Base-by-base conservation (phyloP, 1,140 invertebrate species). In the Solenopsis fugax region DNA sequence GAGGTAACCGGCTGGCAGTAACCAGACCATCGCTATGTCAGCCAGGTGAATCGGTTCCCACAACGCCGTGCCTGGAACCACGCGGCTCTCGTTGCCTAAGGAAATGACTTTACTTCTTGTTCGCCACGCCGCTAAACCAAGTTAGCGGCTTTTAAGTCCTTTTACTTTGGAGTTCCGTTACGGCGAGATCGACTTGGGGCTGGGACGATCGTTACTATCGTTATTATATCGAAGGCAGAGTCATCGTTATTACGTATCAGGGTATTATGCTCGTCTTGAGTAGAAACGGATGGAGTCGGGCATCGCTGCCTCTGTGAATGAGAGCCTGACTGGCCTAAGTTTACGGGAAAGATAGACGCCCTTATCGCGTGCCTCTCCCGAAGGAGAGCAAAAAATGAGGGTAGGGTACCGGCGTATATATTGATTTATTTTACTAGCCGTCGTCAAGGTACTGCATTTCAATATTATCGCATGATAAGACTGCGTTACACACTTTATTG, bases 381-480 rank as follows among this genome's bases (percentile, higher is more conserved):
- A 80, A 80, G 80, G 71, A 77, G 45, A 50, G 72, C 84, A 89
- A 93, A 89, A 76, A 85, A 78, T 77, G 65, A 62, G 62, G 10
- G 34, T 73, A 84, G 69, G 80, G 69, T 73, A 67, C 52, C 56
- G 72, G 62, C 54, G 72, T 93, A 93, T 93, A 93, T 94, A 93
- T 94, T 82, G 94, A 94, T 92, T 94, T 92, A 93, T 93, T 94
- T 93, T 87, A 92, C 85, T 54, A 76, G 72, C 81, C 87, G 94
- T 94, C 75, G 93, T 91, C 93, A 94, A 92, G 87, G 86, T 91
- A 93, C 90, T 93, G 93, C 93, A 94, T 94, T 94, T 94, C 93
- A 92, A 94, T 94, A 94, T 93, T 92, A 93, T 94, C 89, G 93
- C 93, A 94, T 94, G 94, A 93, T 92, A 91, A 91, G 89, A 85